A percentile compares a stretch with the other conserved stretches of the same genome.
These are phyloP conservation scores for Pantherophis alleghaniensis DNA, from an alignment of 2,797 vertebrate genomes.

Conservation along the genomic window DNA sequence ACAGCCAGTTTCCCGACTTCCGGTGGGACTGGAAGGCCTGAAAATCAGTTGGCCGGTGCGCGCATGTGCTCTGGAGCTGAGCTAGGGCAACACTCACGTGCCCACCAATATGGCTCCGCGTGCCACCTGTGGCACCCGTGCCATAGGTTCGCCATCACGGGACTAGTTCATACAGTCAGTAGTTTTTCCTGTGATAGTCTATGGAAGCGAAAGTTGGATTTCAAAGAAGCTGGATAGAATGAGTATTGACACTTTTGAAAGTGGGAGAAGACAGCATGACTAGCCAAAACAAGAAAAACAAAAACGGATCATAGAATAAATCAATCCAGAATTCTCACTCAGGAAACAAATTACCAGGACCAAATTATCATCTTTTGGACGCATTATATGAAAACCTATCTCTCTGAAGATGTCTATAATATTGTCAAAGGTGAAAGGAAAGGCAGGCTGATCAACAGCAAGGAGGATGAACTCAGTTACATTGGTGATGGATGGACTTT, in stretches of 20 bases:
- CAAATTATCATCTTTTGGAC: neutral
- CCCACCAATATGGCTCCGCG: too few relatives aligned
- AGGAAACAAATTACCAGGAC: neutral
- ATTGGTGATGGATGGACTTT: neutral
- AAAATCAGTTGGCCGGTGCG: too few relatives aligned
- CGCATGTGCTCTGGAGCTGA: too few relatives aligned
- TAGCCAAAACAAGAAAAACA: neutral
- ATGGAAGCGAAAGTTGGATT: neutral
- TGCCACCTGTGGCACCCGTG: too few relatives aligned
- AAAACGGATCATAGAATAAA: neutral
- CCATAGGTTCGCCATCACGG: too few relatives aligned
- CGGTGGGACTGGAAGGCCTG: too few relatives aligned
- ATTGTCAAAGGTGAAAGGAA: neutral
- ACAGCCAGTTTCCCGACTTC: too few relatives aligned
- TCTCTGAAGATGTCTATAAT: neutral
- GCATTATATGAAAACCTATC: neutral
- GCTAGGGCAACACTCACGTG: too few relatives aligned
- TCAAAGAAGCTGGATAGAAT: neutral
- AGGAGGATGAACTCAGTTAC: neutral
- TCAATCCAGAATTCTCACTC: neutral
- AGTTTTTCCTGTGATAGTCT: neutral
- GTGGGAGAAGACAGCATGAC: neutral
- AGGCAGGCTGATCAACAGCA: neutral
- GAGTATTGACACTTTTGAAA: neutral
- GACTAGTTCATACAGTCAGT: neutral